Conservation (phyloP, 2,888 invertebrate genomes). For the Leptopilina drosophilae region DNA sequence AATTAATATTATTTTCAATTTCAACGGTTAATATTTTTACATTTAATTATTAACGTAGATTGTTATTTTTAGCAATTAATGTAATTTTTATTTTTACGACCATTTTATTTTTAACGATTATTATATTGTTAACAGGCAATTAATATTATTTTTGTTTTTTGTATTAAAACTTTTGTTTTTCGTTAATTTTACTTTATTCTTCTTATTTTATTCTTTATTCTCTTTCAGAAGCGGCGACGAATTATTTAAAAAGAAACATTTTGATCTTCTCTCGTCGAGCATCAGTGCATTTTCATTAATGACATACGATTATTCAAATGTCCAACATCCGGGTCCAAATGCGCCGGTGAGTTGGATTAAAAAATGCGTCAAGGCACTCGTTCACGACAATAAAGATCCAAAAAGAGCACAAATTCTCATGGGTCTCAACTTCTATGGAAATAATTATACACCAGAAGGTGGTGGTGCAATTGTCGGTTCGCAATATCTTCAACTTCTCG, state of each 20-base stretch:
- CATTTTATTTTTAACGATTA: no score
- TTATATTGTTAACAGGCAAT: no score
- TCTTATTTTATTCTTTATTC: not conserved
- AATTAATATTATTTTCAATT: not conserved
- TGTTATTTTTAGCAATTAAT: no score
- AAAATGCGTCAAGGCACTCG: slow-evolving; percentile 86
- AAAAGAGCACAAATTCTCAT: slow-evolving; percentile 88
- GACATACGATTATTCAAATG: slow-evolving; percentile 95
- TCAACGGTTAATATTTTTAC: not conserved
- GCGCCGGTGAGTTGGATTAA: slow-evolving; percentile 91
- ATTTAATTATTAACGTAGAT: not conserved
- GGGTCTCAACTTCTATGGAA: slow-evolving; percentile 96
- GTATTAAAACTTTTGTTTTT: slow-evolving; percentile 27
- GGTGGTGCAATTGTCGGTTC: slow-evolving; percentile 90
- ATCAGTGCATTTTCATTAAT: slow-evolving; percentile 95
- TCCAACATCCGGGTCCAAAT: slow-evolving; percentile 92
- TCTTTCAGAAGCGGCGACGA: slow-evolving; percentile 75
- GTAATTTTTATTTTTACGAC: no score
- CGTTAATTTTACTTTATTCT: slow-evolving; percentile 33
- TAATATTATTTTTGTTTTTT: no score
- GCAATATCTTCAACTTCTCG: slow-evolving; percentile 87
- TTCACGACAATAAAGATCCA: slow-evolving; percentile 80
- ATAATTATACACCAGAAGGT: slow-evolving; percentile 89
- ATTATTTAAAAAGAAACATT: slow-evolving; percentile 86
- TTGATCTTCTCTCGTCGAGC: slow-evolving; percentile 86